phyloP scores from a whole-genome alignment of 2,797 vertebrate species.

The Lycodopsis pacificus region DNA sequence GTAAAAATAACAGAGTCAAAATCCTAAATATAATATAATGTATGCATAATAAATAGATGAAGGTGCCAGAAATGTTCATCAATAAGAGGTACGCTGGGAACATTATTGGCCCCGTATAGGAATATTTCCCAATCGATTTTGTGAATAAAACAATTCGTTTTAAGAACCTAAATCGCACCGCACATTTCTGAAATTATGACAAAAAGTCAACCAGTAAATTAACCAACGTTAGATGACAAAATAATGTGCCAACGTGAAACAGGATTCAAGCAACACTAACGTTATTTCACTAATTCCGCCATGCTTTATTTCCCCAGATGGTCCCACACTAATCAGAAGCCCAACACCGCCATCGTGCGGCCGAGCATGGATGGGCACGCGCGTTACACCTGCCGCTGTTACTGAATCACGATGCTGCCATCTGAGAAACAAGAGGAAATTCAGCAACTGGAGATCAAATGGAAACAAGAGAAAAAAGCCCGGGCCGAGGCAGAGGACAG shows the following conservation, averaged over 20 bases:
- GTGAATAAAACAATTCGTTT: not conserved
- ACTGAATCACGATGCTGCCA: conserved; percentile 31
- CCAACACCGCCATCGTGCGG: conserved; percentile 54
- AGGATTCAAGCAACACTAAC: not conserved
- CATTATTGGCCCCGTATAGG: not conserved
- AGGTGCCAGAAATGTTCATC: not conserved
- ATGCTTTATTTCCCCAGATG: not conserved
- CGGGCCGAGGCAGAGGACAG: conserved; percentile 71
- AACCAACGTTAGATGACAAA: not conserved
- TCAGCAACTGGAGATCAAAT: conserved; percentile 72
- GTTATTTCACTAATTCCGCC: not conserved
- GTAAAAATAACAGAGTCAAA: too few relatives aligned
- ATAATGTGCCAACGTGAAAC: not conserved
- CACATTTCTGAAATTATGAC: fast-evolving
- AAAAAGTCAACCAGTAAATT: not conserved
- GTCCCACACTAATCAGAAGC: not conserved
- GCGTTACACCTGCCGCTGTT: not conserved
- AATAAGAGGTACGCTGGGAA: not conserved
- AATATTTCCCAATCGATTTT: not conserved
- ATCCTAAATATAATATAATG: too few relatives aligned
- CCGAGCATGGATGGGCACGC: fast-evolving
- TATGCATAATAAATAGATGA: too few relatives aligned
- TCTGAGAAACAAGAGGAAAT: conserved; percentile 80
- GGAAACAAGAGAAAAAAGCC: conserved; percentile 69
- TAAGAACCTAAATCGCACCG: not conserved